phyloP scores from a whole-genome alignment of 2,797 vertebrate species.

The Vipera latastei region DNA sequence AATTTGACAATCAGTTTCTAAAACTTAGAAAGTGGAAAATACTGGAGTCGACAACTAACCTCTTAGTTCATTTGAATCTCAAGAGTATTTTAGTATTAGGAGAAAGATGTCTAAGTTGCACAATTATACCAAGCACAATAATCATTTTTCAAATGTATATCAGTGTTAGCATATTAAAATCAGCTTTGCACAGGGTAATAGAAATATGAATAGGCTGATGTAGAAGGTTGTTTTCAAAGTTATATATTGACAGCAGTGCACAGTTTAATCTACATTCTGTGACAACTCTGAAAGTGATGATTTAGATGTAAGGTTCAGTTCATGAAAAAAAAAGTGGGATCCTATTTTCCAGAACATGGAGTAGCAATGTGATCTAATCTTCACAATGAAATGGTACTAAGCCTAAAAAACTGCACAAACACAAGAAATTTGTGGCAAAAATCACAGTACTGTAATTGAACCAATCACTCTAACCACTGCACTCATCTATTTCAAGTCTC shows the following conservation, averaged over 20 bases:
- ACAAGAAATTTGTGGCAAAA: neutral
- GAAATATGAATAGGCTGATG: neutral
- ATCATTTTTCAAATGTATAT: neutral
- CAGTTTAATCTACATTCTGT: neutral
- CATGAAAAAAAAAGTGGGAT: neutral
- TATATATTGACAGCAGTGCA: neutral
- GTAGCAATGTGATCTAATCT: neutral
- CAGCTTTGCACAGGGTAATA: neutral
- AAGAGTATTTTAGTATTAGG: neutral
- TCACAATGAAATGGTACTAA: neutral
- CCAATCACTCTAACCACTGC: neutral
- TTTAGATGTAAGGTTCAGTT: neutral
- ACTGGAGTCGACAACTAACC: neutral
- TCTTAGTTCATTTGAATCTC: neutral
- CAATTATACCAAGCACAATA: neutral
- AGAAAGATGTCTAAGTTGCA: neutral
- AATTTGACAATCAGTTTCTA: neutral
- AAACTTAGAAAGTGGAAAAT: neutral
- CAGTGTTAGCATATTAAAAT: neutral
- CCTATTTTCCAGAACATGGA: neutral
- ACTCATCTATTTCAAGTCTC: neutral
- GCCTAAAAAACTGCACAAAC: neutral
- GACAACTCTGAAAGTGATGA: neutral
- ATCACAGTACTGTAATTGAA: neutral
- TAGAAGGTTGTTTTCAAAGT: neutral